Evolutionary conservation across 2,113 vertebrate species (phyloP), one percentile per base, ranked within the genome.

Genomic region (Oryzias javanicus): DNA sequence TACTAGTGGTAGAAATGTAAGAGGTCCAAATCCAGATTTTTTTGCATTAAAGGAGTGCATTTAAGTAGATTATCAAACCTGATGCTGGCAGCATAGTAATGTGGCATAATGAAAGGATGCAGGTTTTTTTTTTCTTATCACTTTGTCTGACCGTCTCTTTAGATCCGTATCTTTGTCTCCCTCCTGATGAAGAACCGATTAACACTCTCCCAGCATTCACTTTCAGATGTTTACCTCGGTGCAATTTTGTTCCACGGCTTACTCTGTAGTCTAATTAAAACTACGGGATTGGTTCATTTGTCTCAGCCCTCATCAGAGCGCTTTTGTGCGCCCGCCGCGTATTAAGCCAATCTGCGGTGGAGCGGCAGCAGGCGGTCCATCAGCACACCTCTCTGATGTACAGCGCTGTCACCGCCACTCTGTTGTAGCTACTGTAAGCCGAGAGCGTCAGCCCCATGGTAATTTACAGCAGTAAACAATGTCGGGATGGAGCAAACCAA

Each of bases 401-500:
- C 93, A 90, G 90, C 91, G 85, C 92, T 93, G 92, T 94, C 95
- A 93, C 86, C 85, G 90, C 91, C 87, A 91, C 94, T 92, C 91
- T 92, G 93, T 92, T 94, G 93, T 93, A 93, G 91, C 93, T 92
- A 92, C 91, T 92, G 89, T 93, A 91, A 91, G 91, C 92, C 85
- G 90, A 91, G 90, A 87, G 91, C 65, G 52, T 84, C 74, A 85
- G 91, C 93, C 92, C 93, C 92, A 56, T 55, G 20, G 84, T 90
- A 88, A 96, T 98, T 96, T 96, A 96, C 94, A 92, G 94, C 94
- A 91, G 93, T 94, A 96, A 95, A 97, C 95, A 95, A 94, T 92
- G 93, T 92, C 87, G 90, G 90, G 89, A 91, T 83, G 91, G 88
- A 22, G 58, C 74, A 71, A 75, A 81, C 80, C 84, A 76, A 35